These are phyloP conservation scores for Bombus pyrosoma DNA, from an alignment of 1,140 invertebrate genomes.

Conservation along the genomic window DNA sequence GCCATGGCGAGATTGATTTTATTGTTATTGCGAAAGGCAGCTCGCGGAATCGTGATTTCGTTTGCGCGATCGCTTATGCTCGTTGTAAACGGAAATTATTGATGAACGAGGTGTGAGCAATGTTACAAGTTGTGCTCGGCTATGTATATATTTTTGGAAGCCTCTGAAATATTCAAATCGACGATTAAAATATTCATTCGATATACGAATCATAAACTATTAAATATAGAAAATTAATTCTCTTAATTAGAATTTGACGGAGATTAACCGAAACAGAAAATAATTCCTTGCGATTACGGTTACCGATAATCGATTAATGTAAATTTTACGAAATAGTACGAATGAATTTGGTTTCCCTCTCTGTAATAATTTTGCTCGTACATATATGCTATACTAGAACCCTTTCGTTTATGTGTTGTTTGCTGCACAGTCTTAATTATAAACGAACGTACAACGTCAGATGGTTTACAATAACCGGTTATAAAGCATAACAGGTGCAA, in stretches of 20 bases:
- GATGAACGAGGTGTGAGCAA: fast-evolving
- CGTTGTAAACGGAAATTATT: not conserved
- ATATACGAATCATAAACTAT: not conserved
- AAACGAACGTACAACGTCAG: not conserved
- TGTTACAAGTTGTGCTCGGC: not conserved
- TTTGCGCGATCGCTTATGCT: not conserved
- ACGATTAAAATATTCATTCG: not conserved
- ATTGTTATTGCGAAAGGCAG: not conserved
- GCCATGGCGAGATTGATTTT: not conserved
- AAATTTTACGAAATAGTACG: not conserved
- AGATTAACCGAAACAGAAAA: too few relatives aligned
- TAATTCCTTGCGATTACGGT: too few relatives aligned
- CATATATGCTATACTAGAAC: not conserved
- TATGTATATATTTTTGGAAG: not conserved
- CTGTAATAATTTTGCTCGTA: too few relatives aligned
- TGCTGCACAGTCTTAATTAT: not conserved
- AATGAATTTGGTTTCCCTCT: not conserved
- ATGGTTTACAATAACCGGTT: constrained; percentile 37
- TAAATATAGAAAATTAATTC: not conserved
- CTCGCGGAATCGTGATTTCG: not conserved
- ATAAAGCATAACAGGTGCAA: constrained; percentile 54
- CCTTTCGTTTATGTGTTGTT: not conserved
- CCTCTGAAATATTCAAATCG: not conserved
- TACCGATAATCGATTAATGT: not conserved
- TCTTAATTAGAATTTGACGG: not conserved